Percentiles rank a stretch among this genome's conserved stretches.
phyloP scores from a whole-genome alignment of 2,797 vertebrate genomes.

The Manis crassicaudata region DNA sequence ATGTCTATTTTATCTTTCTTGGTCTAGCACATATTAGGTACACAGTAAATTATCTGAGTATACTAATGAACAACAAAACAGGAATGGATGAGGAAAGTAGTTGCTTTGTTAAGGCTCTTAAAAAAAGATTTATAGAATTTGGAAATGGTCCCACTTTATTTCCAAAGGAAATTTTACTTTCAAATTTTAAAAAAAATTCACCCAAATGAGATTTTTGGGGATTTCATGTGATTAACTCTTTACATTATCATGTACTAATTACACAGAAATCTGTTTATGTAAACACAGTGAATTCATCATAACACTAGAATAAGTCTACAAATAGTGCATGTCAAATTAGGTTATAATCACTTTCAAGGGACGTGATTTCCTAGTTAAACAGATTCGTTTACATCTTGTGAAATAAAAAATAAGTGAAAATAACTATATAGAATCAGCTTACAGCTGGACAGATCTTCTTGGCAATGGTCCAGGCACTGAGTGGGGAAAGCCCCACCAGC shows the following conservation, averaged over 20 bases:
- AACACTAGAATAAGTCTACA: slow-evolving; percentile 83
- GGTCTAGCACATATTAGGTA: background rate
- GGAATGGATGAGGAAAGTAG: background rate
- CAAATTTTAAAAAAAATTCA: slow-evolving; percentile 43
- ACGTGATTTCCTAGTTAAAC: slow-evolving; percentile 80
- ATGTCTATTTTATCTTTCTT: background rate
- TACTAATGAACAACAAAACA: slow-evolving; percentile 44
- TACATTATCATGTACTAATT: slow-evolving; percentile 82
- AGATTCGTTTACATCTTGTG: slow-evolving; percentile 83
- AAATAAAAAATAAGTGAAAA: slow-evolving; percentile 84
- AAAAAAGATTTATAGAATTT: slow-evolving; percentile 31
- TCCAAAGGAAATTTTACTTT: slow-evolving; percentile 62
- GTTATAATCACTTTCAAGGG: slow-evolving; percentile 85
- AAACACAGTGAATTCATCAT: slow-evolving; percentile 86
- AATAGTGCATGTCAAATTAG: slow-evolving; percentile 84
- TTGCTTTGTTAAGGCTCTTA: background rate
- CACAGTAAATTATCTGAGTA: background rate
- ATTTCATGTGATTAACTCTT: slow-evolving; percentile 79
- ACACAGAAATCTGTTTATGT: slow-evolving; percentile 84
- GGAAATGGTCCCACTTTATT: slow-evolving; percentile 34
- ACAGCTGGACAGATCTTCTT: slow-evolving; percentile 82
- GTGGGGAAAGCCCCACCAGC: slow-evolving; percentile 69
- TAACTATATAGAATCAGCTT: slow-evolving; percentile 82
- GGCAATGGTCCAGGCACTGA: slow-evolving; percentile 69
- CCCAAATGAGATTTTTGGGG: slow-evolving; percentile 67